Percentiles rank a stretch among this genome's conserved stretches.
Evolutionary conservation across 2,113 vertebrate genomes (phyloP).

Genomic region (Pipra filicauda): DNA sequence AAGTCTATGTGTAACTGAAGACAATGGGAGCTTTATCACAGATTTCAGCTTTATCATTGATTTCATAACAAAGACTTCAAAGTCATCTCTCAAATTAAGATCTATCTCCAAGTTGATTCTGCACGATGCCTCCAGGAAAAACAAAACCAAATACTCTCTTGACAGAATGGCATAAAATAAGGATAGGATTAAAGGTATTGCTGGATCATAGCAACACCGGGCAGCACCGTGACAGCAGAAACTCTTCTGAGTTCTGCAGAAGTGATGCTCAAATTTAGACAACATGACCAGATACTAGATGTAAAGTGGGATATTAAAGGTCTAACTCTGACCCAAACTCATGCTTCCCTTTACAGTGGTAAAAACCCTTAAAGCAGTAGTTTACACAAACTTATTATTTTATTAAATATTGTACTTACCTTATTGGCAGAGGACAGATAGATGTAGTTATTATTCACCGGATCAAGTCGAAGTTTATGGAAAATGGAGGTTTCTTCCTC

Average conservation of each 20-base stretch:
- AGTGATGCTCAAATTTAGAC: neutral
- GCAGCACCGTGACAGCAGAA: neutral
- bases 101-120: neutral
- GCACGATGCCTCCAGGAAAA: neutral
- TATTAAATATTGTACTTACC: constrained; percentile 69
- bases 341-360: neutral
- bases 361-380: constrained; percentile 21
- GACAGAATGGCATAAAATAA: neutral
- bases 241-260: neutral
- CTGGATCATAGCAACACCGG: neutral
- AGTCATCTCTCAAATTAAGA: neutral
- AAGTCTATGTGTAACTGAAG: neutral
- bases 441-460: constrained; percentile 78
- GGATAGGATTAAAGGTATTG: neutral
- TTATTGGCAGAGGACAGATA: constrained; percentile 82
- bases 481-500: constrained; percentile 79
- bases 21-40: neutral
- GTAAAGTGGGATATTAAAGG: neutral
- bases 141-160: neutral
- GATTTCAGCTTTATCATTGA: neutral
- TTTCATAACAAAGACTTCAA: neutral
- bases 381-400: constrained; percentile 4
- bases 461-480: constrained; percentile 82
- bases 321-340: neutral
- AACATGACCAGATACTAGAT: neutral